Evolutionary conservation across 1,140 invertebrate genomes (phyloP).

Genomic region (Berghia stephanieae): DNA sequence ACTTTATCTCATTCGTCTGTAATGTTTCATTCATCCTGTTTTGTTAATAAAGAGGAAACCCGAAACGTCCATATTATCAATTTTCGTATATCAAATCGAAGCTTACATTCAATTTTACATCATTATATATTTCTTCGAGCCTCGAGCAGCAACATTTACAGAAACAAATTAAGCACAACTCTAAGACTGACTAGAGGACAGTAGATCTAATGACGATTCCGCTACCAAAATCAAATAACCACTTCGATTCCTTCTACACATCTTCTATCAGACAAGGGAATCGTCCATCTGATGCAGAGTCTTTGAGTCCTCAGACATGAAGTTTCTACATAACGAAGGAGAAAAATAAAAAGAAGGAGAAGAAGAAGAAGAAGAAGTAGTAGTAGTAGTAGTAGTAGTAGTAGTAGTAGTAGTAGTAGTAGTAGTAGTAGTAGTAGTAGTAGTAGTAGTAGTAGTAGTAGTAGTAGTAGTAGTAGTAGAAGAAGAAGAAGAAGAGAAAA

Average conservation of each 20-base stretch:
- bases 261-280: background rate
- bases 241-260: background rate
- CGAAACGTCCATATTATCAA: no score
- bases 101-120: no score
- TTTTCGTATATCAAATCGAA: no score
- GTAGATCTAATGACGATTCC: no score
- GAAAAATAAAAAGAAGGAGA: background rate
- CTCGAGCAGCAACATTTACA: no score
- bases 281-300: background rate
- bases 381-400: background rate
- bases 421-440: constrained; percentile 7
- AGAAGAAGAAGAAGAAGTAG: background rate
- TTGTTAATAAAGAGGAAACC: no score
- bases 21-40: no score
- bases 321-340: background rate
- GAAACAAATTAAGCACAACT: background rate
- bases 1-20: no score
- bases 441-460: background rate
- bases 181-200: background rate
- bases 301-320: background rate
- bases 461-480: background rate
- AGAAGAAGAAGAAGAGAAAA: background rate
- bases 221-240: background rate
- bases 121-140: no score
- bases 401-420: background rate